Conservation (phyloP, 2,113 vertebrate species). For the Suncus etruscus region DNA sequence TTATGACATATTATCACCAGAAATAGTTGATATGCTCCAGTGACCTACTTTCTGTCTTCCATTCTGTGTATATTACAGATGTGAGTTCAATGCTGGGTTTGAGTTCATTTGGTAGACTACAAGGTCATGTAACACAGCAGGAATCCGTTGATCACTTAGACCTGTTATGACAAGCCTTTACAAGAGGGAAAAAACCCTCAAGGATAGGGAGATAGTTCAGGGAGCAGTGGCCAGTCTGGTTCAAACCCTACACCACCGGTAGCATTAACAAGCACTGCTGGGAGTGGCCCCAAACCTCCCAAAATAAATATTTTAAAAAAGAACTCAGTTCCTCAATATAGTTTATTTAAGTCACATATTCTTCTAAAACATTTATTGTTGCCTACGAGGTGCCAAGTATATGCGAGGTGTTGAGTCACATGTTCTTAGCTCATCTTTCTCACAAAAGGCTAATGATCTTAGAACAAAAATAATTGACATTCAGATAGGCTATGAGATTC, state of each 20-base stretch:
- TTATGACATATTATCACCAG: not conserved
- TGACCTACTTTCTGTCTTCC: not conserved
- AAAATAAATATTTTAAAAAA: too few relatives aligned
- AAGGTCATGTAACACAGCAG: not conserved
- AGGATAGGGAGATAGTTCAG: too few relatives aligned
- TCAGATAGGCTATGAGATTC: not conserved
- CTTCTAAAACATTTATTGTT: slow-evolving; percentile 2
- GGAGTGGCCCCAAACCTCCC: too few relatives aligned
- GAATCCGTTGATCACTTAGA: not conserved
- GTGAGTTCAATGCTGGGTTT: not conserved
- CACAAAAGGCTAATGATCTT: not conserved
- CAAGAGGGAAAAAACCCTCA: not conserved
- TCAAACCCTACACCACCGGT: too few relatives aligned
- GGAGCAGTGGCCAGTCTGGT: too few relatives aligned
- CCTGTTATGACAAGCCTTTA: slow-evolving; percentile 25
- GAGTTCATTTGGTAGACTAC: slow-evolving; percentile 1
- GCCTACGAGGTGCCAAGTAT: not conserved
- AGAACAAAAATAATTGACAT: not conserved
- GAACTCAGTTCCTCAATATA: slow-evolving; percentile 21
- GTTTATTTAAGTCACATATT: not conserved
- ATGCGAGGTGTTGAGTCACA: not conserved
- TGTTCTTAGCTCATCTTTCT: slow-evolving; percentile 43
- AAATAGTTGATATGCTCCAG: not conserved
- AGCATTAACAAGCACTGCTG: too few relatives aligned
- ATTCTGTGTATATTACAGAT: not conserved